phyloP scores from a whole-genome alignment of 2,113 vertebrate genomes.

The Rhizomys pruinosus region DNA sequence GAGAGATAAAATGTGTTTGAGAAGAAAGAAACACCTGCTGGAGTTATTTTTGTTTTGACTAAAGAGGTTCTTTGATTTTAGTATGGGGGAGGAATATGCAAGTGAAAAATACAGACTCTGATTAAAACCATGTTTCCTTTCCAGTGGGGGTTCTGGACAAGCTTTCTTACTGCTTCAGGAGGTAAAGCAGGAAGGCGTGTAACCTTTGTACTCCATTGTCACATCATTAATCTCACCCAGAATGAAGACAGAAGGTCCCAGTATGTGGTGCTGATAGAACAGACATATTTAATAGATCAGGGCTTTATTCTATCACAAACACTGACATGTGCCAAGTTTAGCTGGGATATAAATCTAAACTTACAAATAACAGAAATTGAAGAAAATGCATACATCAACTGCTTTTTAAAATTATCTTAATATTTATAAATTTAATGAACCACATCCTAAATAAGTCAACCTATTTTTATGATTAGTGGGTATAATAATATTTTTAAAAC shows the following conservation, averaged over 20 bases:
- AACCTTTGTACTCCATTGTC: conserved; percentile 1
- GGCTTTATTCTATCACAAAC: conserved; percentile 38
- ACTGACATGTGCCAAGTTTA: conserved; percentile 56
- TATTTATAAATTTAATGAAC: conserved; percentile 44
- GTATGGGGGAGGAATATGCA: conserved; percentile 55
- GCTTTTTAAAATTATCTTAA: conserved; percentile 69
- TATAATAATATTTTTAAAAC: conserved; percentile 42
- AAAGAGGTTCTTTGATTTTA: conserved; percentile 71
- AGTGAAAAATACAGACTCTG: conserved; percentile 21
- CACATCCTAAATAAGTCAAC: conserved; percentile 47
- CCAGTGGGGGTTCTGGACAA: conserved; percentile 8
- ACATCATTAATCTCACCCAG: not conserved
- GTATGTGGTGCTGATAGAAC: conserved; percentile 22
- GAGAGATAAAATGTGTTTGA: conserved; percentile 81
- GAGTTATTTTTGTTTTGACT: conserved; percentile 85
- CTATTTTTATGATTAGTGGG: conserved; percentile 57
- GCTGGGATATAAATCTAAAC: conserved; percentile 68
- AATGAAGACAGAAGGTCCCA: conserved; percentile 62
- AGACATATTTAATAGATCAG: conserved; percentile 58
- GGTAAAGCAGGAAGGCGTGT: conserved; percentile 51
- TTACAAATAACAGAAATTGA: conserved; percentile 63
- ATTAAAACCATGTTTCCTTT: conserved; percentile 63
- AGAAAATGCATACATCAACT: conserved; percentile 52
- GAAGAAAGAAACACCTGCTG: conserved; percentile 86
- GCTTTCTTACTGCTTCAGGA: conserved; percentile 24